These are phyloP conservation scores for Pseudotriccus pelzelni DNA, from an alignment of 2,797 vertebrate species.

Conservation along the genomic window DNA sequence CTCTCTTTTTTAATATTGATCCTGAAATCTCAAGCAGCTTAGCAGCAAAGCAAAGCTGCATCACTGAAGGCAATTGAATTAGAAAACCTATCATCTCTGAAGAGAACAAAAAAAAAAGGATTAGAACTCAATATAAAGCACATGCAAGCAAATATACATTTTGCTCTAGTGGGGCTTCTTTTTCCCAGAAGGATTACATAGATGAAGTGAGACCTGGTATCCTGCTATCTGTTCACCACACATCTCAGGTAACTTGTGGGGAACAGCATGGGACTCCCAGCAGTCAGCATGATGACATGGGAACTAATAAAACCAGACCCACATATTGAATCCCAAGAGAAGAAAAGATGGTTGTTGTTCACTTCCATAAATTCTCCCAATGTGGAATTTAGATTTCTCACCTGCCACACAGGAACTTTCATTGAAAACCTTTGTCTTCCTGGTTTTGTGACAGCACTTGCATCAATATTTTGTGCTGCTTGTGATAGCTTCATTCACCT, in stretches of 20 bases:
- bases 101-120: no score
- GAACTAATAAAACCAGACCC: not conserved
- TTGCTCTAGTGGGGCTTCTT: not conserved
- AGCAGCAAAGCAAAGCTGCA: not conserved
- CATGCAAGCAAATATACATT: not conserved
- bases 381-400: not conserved
- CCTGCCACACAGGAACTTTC: not conserved
- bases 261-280: not conserved
- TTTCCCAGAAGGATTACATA: not conserved
- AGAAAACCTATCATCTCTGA: not conserved
- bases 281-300: rapidly evolving
- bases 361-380: not conserved
- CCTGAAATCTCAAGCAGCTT: not conserved
- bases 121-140: not conserved
- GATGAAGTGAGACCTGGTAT: not conserved
- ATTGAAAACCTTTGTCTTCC: not conserved
- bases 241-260: not conserved
- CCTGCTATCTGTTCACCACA: not conserved
- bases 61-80: not conserved
- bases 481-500: not conserved
- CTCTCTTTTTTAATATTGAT: not conserved
- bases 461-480: not conserved
- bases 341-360: not conserved
- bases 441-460: not conserved
- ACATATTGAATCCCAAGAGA: not conserved